phyloP scores from a whole-genome alignment of 2,113 vertebrate genomes.

The Myrmophylax atrothorax region DNA sequence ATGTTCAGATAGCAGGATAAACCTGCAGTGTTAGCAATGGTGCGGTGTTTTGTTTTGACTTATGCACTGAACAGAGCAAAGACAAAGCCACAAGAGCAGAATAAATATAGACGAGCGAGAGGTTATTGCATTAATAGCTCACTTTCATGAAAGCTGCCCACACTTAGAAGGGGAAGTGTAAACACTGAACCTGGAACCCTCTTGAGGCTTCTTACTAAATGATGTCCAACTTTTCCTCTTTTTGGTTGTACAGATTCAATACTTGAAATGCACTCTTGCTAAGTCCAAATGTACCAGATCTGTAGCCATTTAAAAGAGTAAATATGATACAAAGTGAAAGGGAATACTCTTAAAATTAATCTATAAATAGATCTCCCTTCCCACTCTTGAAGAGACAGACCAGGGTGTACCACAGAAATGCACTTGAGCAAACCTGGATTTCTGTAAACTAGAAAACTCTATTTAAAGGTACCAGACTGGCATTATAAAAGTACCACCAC shows the following conservation, averaged over 20 bases:
- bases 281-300: neutral
- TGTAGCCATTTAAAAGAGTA: neutral
- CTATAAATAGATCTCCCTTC: neutral
- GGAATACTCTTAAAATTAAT: neutral
- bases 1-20: constrained; percentile 59
- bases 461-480: neutral
- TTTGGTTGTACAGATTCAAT: neutral
- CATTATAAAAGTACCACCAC: neutral
- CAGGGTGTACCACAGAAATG: neutral
- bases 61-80: neutral
- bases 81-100: neutral
- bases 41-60: constrained; percentile 52
- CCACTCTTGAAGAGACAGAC: neutral
- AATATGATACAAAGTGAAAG: neutral
- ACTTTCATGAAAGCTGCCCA: neutral
- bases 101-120: neutral
- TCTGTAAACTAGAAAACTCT: neutral
- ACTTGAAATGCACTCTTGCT: neutral
- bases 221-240: neutral
- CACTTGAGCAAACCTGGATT: neutral
- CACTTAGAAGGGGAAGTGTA: neutral
- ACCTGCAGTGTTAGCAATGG: constrained; percentile 59
- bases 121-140: constrained; percentile 35
- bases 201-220: neutral
- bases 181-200: neutral